These are phyloP conservation scores for Triops cancriformis DNA, from an alignment of 1,140 invertebrate genomes.

Conservation along the genomic window DNA sequence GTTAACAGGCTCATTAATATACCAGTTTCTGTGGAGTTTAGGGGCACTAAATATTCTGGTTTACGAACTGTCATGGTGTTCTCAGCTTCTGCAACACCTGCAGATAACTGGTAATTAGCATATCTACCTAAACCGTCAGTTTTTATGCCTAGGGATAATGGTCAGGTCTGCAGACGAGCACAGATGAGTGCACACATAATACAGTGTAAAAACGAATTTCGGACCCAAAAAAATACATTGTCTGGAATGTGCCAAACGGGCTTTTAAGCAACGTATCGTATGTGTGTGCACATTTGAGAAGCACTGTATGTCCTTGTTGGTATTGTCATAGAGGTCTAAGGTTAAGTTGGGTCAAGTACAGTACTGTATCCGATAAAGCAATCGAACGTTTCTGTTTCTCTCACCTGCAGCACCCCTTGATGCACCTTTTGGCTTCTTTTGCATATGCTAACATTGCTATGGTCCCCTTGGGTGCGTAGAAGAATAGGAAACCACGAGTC, in stretches of 20 bases:
- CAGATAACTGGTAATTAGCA: neutral
- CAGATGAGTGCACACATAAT: too few relatives aligned
- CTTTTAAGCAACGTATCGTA: neutral
- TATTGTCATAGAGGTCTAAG: neutral
- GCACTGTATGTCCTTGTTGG: neutral
- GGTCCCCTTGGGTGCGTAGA: neutral
- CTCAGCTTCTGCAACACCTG: neutral
- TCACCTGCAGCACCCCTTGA: slow-evolving; percentile 12
- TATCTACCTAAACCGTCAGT: neutral
- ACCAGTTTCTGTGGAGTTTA: neutral
- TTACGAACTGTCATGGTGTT: neutral
- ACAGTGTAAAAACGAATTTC: too few relatives aligned
- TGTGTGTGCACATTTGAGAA: neutral
- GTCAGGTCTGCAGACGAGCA: neutral
- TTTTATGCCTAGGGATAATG: neutral
- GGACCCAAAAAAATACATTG: too few relatives aligned
- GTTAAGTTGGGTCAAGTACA: neutral
- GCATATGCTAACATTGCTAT: neutral
- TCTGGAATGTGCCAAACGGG: neutral
- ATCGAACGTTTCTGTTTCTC: neutral
- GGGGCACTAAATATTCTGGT: neutral
- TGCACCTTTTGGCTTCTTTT: neutral
- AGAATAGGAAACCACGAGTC: neutral
- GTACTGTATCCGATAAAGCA: neutral
- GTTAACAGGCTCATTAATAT: slow-evolving; percentile 10